phyloP scores from a whole-genome alignment of 2,797 vertebrate species.

The Syngnathus rostellatus region DNA sequence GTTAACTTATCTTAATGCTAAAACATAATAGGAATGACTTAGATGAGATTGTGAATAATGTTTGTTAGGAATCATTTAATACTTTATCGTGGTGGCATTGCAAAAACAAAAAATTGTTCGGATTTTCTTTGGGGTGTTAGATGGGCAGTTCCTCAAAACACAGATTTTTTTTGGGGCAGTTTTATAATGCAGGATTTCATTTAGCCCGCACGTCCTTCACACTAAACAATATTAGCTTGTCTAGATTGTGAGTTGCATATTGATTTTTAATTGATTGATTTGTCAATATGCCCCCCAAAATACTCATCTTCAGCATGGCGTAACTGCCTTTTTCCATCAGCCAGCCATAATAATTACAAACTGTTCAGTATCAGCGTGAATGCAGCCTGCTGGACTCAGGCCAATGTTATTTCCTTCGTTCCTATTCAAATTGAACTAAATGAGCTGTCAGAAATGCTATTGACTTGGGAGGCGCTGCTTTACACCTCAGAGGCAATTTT shows the following conservation, averaged over 20 bases:
- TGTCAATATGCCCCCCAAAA: neutral
- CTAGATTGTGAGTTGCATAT: neutral
- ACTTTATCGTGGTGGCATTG: too few relatives aligned
- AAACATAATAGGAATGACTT: too few relatives aligned
- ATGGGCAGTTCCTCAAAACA: neutral
- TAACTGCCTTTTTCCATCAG: conserved; percentile 25
- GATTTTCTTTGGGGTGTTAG: too few relatives aligned
- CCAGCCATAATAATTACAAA: conserved; percentile 44
- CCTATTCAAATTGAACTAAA: conserved; percentile 61
- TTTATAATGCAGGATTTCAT: conserved; percentile 11
- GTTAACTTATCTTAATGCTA: conserved; percentile 38
- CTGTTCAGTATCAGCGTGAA: conserved; percentile 43
- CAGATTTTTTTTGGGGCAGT: conserved; percentile 33
- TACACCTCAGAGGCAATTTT: conserved; percentile 33
- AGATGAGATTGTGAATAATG: too few relatives aligned
- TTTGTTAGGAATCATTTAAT: too few relatives aligned
- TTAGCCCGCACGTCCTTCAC: conserved; percentile 1
- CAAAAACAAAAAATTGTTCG: too few relatives aligned
- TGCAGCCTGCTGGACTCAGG: conserved; percentile 19
- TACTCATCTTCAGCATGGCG: conserved; percentile 13
- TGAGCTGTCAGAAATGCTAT: conserved; percentile 52
- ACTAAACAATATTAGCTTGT: neutral
- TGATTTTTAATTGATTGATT: conserved; percentile 4
- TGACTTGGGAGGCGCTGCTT: conserved; percentile 34
- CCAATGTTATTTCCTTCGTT: conserved; percentile 39